phyloP scores from a whole-genome alignment of 2,888 invertebrate species.

The Lapara coniferarum region DNA sequence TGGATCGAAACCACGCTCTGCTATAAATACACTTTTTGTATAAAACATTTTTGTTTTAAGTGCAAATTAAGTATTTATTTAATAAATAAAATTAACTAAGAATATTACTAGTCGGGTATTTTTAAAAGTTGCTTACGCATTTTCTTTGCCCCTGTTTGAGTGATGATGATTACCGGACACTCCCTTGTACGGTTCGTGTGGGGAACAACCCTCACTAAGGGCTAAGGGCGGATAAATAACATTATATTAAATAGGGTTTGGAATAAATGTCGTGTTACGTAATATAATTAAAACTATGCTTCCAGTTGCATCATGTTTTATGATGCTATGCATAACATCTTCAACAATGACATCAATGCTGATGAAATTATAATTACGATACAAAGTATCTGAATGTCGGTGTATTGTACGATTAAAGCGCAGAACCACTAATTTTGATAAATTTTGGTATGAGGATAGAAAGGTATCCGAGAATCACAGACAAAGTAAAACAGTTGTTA shows the following conservation, averaged over 20 bases:
- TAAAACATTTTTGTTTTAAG: neutral
- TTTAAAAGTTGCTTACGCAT: conserved; percentile 37
- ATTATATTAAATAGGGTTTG: conserved; percentile 55
- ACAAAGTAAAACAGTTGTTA: no score
- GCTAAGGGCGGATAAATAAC: conserved; percentile 55
- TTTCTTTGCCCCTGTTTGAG: conserved; percentile 58
- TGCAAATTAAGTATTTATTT: neutral
- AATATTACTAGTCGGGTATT: neutral
- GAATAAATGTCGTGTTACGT: conserved; percentile 34
- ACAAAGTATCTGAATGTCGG: no score
- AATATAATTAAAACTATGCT: neutral
- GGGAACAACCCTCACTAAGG: conserved; percentile 63
- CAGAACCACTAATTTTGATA: no score
- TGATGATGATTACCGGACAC: conserved; percentile 69
- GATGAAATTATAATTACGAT: no score
- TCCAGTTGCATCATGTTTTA: neutral
- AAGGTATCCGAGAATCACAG: no score
- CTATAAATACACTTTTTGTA: conserved; percentile 66
- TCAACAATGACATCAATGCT: conserved; percentile 23
- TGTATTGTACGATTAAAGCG: no score
- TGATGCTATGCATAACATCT: conserved; percentile 19
- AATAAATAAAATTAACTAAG: no score
- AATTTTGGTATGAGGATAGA: no score
- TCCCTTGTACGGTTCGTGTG: conserved; percentile 61
- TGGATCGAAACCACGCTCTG: conserved; percentile 94